A percentile compares a stretch with the other conserved stretches of the same genome.
Conservation (phyloP, 2,797 vertebrate genomes). For the Hippocampus kuda region DNA sequence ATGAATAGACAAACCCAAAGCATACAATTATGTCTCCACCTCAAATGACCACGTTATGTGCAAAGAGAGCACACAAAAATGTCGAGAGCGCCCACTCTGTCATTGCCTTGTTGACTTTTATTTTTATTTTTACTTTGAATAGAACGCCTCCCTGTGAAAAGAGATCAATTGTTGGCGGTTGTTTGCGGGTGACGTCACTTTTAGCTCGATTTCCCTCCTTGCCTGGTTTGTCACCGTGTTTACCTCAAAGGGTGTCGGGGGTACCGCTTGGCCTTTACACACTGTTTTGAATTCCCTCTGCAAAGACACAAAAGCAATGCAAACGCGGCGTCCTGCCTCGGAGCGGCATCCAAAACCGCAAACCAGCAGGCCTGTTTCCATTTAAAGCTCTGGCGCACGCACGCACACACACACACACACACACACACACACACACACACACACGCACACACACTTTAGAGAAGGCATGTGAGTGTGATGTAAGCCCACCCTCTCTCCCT, state of each 20-base stretch:
- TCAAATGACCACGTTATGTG: slow-evolving; percentile 57
- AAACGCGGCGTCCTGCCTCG: slow-evolving; percentile 38
- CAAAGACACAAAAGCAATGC: slow-evolving; percentile 26
- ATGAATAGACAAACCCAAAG: slow-evolving; percentile 30
- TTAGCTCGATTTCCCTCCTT: slow-evolving; percentile 22
- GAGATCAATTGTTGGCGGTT: slow-evolving; percentile 26
- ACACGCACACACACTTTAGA: not conserved
- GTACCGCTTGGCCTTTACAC: slow-evolving; percentile 15
- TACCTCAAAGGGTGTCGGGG: slow-evolving; percentile 10
- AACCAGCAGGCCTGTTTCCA: slow-evolving; percentile 59
- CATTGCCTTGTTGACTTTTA: slow-evolving; percentile 40
- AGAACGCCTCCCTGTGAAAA: slow-evolving; percentile 16
- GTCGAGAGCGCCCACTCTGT: slow-evolving; percentile 39
- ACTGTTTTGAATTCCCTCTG: slow-evolving; percentile 9
- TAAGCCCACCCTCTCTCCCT: slow-evolving; percentile 16
- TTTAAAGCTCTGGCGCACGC: slow-evolving; percentile 47
- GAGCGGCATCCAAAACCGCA: slow-evolving; percentile 53
- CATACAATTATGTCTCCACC: slow-evolving; percentile 56
- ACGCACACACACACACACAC: slow-evolving; percentile 12
- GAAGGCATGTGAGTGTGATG: not conserved
- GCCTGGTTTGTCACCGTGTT: slow-evolving; percentile 8
- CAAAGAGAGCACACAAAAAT: slow-evolving; percentile 36
- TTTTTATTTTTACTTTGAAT: slow-evolving; percentile 42
- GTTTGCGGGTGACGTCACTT: slow-evolving; percentile 39
- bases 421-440: slow-evolving; percentile 1